A percentile compares a stretch with the other conserved stretches of the same genome.
Conservation (phyloP, 2,113 vertebrate species). For the Lethenteron camtschaticum region DNA sequence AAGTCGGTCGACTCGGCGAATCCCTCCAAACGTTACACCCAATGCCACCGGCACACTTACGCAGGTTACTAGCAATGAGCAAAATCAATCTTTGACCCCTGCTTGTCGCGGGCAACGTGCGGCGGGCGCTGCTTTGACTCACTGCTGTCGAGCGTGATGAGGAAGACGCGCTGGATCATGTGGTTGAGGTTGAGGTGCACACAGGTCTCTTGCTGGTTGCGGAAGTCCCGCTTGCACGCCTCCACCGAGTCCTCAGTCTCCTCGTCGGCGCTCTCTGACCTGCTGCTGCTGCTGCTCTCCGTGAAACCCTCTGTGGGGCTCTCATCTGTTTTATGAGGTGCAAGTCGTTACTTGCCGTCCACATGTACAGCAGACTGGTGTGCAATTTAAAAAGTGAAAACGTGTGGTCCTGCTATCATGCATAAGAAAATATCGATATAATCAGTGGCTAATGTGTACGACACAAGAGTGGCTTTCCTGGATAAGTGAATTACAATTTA, state of each 20-base stretch:
- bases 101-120: constrained; percentile 10
- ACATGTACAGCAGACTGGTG: background rate
- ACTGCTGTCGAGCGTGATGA: constrained; percentile 96
- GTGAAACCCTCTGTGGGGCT: constrained; percentile 34
- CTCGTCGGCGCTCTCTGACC: constrained; percentile 81
- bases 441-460: too few relatives aligned
- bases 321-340: constrained; percentile 31
- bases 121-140: constrained; percentile 18
- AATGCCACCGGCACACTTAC: background rate
- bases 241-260: constrained; percentile 67
- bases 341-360: background rate
- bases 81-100: background rate
- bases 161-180: constrained; percentile 96
- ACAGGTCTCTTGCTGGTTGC: constrained; percentile 74
- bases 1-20: background rate
- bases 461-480: too few relatives aligned
- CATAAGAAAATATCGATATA: background rate
- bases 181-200: constrained; percentile 98
- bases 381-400: background rate
- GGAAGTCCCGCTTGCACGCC: constrained; percentile 80
- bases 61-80: background rate
- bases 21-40: background rate
- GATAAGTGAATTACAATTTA: too few relatives aligned
- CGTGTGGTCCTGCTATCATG: background rate
- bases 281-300: constrained; percentile 83